Conservation (phyloP, 2,888 invertebrate species). For the Xylophagus ater region DNA sequence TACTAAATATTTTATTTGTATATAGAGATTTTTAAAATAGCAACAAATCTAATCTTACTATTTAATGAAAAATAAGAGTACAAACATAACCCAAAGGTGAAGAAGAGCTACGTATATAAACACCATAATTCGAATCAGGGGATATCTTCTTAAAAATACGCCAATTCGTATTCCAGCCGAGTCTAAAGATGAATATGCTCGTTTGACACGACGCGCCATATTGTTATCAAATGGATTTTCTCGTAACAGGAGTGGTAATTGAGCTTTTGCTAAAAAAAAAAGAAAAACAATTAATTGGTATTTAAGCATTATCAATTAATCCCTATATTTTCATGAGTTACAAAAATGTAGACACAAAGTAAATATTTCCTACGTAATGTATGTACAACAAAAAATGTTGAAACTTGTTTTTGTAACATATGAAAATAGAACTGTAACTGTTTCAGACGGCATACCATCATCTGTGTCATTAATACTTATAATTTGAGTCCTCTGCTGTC, state of each 20-base stretch:
- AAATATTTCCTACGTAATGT: too few relatives aligned
- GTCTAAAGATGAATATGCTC: conserved; percentile 65
- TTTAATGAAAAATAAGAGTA: conserved; percentile 67
- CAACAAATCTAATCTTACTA: too few relatives aligned
- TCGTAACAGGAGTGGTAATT: conserved; percentile 58
- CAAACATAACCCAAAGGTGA: conserved; percentile 73
- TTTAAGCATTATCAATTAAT: too few relatives aligned
- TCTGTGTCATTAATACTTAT: conserved; percentile 54
- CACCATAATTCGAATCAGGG: conserved; percentile 69
- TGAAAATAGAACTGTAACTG: too few relatives aligned
- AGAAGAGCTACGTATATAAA: conserved; percentile 75
- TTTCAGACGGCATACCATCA: conserved; percentile 52
- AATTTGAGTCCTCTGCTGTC: conserved; percentile 43
- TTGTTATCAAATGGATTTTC: conserved; percentile 67
- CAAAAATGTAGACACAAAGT: too few relatives aligned
- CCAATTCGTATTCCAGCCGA: conserved; percentile 68
- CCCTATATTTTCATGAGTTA: too few relatives aligned
- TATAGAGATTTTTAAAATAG: too few relatives aligned
- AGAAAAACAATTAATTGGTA: conserved; percentile 17
- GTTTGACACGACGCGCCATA: conserved; percentile 62
- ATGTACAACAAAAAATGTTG: too few relatives aligned
- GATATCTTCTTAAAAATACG: conserved; percentile 68
- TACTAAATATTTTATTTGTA: too few relatives aligned
- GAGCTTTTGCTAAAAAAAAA: conserved; percentile 44
- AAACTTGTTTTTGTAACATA: too few relatives aligned